These are phyloP conservation scores for Sebastes baramenuke DNA, from an alignment of 2,797 vertebrate species.

Conservation along the genomic window DNA sequence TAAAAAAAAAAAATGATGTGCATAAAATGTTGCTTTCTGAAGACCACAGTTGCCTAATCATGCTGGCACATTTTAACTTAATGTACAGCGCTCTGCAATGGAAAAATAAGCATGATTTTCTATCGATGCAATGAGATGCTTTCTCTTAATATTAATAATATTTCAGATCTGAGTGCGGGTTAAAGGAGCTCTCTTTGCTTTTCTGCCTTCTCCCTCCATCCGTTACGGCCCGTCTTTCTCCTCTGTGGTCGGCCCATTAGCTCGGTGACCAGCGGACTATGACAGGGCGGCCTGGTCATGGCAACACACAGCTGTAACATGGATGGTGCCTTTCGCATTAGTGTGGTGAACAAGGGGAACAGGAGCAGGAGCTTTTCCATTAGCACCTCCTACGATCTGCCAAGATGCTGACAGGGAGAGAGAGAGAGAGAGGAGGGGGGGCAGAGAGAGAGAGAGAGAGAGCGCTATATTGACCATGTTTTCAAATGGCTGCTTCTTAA, in stretches of 20 bases:
- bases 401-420: conserved; percentile 66
- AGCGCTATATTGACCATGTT: conserved; percentile 36
- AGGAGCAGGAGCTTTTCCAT: conserved; percentile 79
- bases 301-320: conserved; percentile 78
- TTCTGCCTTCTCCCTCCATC: conserved; percentile 36
- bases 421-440: background rate
- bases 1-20: background rate
- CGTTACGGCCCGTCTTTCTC: conserved; percentile 41
- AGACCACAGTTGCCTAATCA: background rate
- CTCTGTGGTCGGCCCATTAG: conserved; percentile 91
- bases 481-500: conserved; percentile 65
- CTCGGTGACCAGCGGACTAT: conserved; percentile 96
- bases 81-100: background rate
- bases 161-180: background rate
- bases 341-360: conserved; percentile 76
- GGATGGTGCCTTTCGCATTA: conserved; percentile 78
- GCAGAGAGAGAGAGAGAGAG: conserved; percentile 16
- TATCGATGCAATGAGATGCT: background rate
- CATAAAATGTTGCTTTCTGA: background rate
- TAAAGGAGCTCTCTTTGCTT: background rate
- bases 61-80: background rate
- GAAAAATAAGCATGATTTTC: background rate
- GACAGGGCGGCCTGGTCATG: conserved; percentile 91
- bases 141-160: background rate
- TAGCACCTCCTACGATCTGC: conserved; percentile 78